Conservation (phyloP, 2,113 vertebrate genomes). For the Cygnus buccinator region DNA sequence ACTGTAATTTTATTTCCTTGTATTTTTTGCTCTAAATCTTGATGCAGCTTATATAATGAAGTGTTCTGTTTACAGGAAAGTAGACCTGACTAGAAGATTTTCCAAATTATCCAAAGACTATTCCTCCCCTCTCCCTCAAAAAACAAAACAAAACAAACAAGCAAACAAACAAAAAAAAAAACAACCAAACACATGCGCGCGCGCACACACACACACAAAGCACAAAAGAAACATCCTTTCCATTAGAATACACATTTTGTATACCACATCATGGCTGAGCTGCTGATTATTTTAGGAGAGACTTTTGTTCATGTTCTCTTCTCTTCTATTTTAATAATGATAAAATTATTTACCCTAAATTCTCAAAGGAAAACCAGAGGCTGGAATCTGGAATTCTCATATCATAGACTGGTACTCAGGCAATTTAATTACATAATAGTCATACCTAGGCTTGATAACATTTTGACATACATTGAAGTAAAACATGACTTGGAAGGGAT, state of each 20-base stretch:
- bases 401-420: neutral
- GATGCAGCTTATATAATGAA: neutral
- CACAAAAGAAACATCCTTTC: accelerated
- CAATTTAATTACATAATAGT: neutral
- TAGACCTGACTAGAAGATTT: neutral
- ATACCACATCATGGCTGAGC: neutral
- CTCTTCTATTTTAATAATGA: neutral
- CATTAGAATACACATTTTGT: neutral
- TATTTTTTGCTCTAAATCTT: neutral
- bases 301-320: neutral
- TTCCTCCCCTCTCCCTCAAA: neutral
- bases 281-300: neutral
- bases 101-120: neutral
- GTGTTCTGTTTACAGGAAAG: neutral
- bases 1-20: neutral
- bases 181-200: neutral
- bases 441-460: neutral
- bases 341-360: neutral
- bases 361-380: neutral
- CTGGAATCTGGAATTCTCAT: neutral
- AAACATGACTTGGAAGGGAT: neutral
- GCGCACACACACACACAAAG: neutral
- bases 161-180: neutral
- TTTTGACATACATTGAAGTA: neutral
- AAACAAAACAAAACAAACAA: no score